A percentile compares a stretch with the other conserved stretches of the same genome.
phyloP scores from a whole-genome alignment of 1,140 invertebrate species.

The Drosophila biarmipes region DNA sequence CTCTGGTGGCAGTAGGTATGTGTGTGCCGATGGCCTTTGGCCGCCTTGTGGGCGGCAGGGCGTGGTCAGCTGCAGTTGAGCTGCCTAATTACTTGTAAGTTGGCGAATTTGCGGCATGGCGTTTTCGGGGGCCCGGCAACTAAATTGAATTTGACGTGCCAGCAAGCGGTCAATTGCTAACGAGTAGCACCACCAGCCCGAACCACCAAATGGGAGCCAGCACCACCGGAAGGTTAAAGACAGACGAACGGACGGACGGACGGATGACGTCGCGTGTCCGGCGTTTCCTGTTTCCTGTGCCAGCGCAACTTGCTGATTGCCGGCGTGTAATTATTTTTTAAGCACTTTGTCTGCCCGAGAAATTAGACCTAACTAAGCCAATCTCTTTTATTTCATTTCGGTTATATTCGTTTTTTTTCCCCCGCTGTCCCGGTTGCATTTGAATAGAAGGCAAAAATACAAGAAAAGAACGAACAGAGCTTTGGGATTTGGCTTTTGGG shows the following conservation, averaged over 20 bases:
- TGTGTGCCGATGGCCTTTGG: conserved; percentile 34
- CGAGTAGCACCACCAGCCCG: conserved; percentile 15
- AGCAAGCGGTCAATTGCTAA: conserved; percentile 64
- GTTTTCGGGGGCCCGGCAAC: conserved; percentile 49
- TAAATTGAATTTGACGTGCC: conserved; percentile 78
- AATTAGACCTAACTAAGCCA: conserved; percentile 79
- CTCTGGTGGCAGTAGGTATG: conserved; percentile 1
- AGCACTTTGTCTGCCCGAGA: conserved; percentile 75
- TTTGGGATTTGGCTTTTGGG: conserved; percentile 40
- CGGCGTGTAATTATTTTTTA: conserved; percentile 82
- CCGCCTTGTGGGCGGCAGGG: conserved; percentile 14
- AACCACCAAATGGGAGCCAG: conserved; percentile 4
- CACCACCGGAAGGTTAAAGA: conserved; percentile 6
- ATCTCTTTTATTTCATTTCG: conserved; percentile 49
- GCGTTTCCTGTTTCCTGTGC: conserved; percentile 74
- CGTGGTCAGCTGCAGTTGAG: conserved; percentile 55
- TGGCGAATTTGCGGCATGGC: conserved; percentile 77
- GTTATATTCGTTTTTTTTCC: conserved; percentile 5
- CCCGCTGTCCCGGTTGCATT: conserved; percentile 29
- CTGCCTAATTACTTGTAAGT: conserved; percentile 83
- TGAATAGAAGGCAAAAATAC: conserved; percentile 57
- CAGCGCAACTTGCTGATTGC: conserved; percentile 66
- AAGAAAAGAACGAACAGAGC: conserved; percentile 6
- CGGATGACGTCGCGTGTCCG: conserved; percentile 73
- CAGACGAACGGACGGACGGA: conserved; percentile 19